Base-by-base conservation (phyloP, 2,113 vertebrate species). In the Plecturocebus donacophilus region DNA sequence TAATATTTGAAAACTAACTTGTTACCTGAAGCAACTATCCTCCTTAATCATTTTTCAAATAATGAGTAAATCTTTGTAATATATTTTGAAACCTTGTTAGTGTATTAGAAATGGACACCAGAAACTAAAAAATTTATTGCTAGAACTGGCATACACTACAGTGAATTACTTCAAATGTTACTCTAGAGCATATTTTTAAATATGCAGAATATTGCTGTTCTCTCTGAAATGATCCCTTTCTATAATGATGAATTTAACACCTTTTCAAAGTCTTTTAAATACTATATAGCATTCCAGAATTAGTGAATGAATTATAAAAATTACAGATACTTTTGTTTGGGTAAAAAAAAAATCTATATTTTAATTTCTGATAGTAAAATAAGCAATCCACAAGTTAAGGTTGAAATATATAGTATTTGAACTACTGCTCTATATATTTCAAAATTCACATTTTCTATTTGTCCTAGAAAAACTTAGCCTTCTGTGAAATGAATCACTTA, bases 401-500 rank as follows among this genome's bases (percentile, higher is more conserved):
- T 94, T 90, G 35, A 89, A 75, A 66, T 94, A 91, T 30, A 68
- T 64, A 90, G 68, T 77, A 77, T 97, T 87, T 52, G 32, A 97
- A 83, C 61, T 96, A 89, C 16, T 71, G 9, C 84, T 49, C 25
- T 89, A 35, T 70, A 73, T 87, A 85, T 66, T 94, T 95, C 12
- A 94, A 96, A 96, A 70, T 79, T 75, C n/a, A 79, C 52, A 12
- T 66, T 93, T 76, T 70, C 42, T 94, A 35, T 92, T 88, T 90
- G 73, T 87, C 70, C 47, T 96, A 94, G 84, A 96, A 96, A 64
- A 97, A 91, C 27, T 80, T 95, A 77, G 52, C 45, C 90, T 97
- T 91, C 80, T 77, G 25, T 87, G 45, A 94, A 56, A 38, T 90
- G 42, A 87, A 81, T 90, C 27, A 89, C 38, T 66, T 94, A 93